Evolutionary conservation across 2,888 invertebrate species (phyloP).

Genomic region (Chalcis sispes): DNA sequence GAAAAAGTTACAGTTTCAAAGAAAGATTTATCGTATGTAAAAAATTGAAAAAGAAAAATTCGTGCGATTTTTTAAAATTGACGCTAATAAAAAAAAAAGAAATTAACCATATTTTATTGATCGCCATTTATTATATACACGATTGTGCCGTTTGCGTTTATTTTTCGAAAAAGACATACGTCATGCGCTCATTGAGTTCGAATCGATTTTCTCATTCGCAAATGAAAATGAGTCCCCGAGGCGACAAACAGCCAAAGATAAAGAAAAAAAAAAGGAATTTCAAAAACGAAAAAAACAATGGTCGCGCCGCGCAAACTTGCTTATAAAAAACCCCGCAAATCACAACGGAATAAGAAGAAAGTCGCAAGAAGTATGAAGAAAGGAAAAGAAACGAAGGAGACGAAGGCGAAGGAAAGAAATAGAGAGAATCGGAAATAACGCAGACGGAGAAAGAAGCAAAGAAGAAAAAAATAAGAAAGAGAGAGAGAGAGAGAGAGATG

Average conservation of each 20-base stretch:
- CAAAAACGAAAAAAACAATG: constrained; percentile 23
- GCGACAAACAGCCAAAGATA: constrained; percentile 20
- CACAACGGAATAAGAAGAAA: not conserved
- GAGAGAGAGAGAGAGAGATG: constrained; percentile 19
- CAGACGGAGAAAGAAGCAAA: constrained; percentile 1
- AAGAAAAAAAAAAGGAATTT: too few relatives aligned
- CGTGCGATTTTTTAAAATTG: not conserved
- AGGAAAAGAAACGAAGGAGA: not conserved
- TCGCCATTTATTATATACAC: constrained; percentile 35
- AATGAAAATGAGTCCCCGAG: constrained; percentile 32
- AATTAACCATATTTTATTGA: constrained; percentile 5
- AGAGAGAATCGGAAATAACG: constrained; percentile 40
- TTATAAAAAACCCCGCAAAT: constrained; percentile 12
- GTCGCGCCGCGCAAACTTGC: not conserved
- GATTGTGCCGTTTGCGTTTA: constrained; percentile 2
- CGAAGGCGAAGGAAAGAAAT: constrained; percentile 21
- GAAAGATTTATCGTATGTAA: too few relatives aligned
- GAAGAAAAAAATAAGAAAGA: constrained; percentile 29
- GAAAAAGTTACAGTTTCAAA: too few relatives aligned
- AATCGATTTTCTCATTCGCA: constrained; percentile 24
- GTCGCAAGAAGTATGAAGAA: not conserved
- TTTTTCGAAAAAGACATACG: constrained; percentile 18
- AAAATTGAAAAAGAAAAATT: too few relatives aligned
- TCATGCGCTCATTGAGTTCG: constrained; percentile 30
- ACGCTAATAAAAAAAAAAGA: not conserved